Conservation (phyloP, 1,140 invertebrate species). For the Bombus picipes region DNA sequence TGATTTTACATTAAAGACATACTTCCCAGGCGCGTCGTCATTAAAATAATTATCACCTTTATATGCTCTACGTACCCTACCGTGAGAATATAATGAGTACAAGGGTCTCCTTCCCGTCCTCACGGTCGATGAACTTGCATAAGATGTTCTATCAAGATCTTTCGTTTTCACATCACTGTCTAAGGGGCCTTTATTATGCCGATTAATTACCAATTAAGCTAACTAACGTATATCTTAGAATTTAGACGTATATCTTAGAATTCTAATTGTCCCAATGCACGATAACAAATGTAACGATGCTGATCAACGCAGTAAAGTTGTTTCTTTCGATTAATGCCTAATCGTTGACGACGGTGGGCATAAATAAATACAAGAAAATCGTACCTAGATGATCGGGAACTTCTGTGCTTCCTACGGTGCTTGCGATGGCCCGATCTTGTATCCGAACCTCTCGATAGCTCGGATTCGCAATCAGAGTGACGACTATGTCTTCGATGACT, state of each 20-base stretch:
- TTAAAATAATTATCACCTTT: slow-evolving; percentile 62
- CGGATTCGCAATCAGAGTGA: slow-evolving; percentile 94
- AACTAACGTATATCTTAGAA: neutral
- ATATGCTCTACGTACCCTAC: slow-evolving; percentile 52
- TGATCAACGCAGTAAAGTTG: neutral
- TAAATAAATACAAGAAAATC: neutral
- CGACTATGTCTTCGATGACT: slow-evolving; percentile 90
- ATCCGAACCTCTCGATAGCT: slow-evolving; percentile 91
- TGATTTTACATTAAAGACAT: slow-evolving; percentile 35
- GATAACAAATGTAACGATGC: slow-evolving; percentile 31
- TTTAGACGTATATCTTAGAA: neutral
- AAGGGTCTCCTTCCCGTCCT: slow-evolving; percentile 39
- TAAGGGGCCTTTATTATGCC: slow-evolving; percentile 25
- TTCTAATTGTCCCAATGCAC: slow-evolving; percentile 22
- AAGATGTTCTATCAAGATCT: slow-evolving; percentile 34
- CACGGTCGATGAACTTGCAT: slow-evolving; percentile 44
- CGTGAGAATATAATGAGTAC: slow-evolving; percentile 60
- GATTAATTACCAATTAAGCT: slow-evolving; percentile 50
- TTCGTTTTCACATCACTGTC: slow-evolving; percentile 35
- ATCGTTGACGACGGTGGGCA: neutral
- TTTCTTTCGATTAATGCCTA: neutral
- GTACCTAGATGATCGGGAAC: slow-evolving; percentile 79
- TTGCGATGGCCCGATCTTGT: slow-evolving; percentile 87
- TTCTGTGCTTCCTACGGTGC: slow-evolving; percentile 86
- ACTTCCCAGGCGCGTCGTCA: slow-evolving; percentile 45